These are phyloP conservation scores for pig (Sus scrofa) DNA, from an alignment of 2,113 vertebrate genomes.

Conservation along the genomic window T2T-Sscrofa CM000819.6:32872501-32873000, in stretches of 20 bases:
- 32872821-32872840: not conserved
- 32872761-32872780: not conserved
- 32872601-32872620: not conserved
- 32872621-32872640: conserved; percentile 3
- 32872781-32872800: not conserved
- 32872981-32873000: not conserved
- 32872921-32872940: not conserved
- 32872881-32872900: not conserved
- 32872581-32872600: not conserved
- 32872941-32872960: not conserved
- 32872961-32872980: not conserved
- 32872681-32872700: not conserved
- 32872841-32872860: not conserved
- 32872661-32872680: not conserved
- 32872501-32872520: not conserved
- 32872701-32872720: not conserved
- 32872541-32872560: not conserved
- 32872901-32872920: not conserved
- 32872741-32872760: not conserved
- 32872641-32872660: not conserved
- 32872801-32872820: not conserved
- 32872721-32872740: not conserved
- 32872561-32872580: not conserved
- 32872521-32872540: not conserved
- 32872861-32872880: not conserved